Evolutionary conservation across 1,140 invertebrate genomes (phyloP), one percentile per base, ranked within the genome.

Genomic region (Aphaenogaster floridana): DNA sequence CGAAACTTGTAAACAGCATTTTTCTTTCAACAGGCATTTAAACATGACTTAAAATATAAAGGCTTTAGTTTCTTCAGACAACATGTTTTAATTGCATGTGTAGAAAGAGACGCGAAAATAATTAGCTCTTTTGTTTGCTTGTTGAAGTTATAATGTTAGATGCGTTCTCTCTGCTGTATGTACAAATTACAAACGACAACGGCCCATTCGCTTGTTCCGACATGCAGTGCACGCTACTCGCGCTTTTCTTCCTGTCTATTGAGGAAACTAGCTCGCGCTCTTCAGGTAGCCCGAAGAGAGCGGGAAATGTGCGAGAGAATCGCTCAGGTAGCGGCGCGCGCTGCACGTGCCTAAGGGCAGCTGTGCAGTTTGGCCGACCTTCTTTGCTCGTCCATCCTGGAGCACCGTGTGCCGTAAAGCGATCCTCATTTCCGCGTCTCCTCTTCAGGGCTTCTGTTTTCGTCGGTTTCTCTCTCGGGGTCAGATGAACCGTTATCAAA

Each of bases 371-470:
- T 88, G 50, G 39, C n/a, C 57, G 76, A 59, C 42, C 74, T 89
- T 72, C 79, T 76, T 81, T 50, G 52, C 50, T 84, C 21, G 48
- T 17, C 64, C 74, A 69, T 86, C 69, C 87, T 78, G 77, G 57
- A 83, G 66, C 83, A 84, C 63, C 78, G 54, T 45, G 66, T 21
- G 36, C 64, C 83, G 91, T 93, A 93, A 94, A 80, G 28, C 76
- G 93, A 94, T 93, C 92, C 89, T 86, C 79, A 76, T 90, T 94
- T 94, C 93, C 92, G 90, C 64, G 86, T 93, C 88, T 90, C 79
- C 76, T 48, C 57, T 52, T 17, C 21, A 48, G 64, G 63, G 87
- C 90, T 89, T 91, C 86, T 89, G 89, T 87, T 89, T 90, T 91
- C 80, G 36, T 86, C 48, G 28, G 42, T 84, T 76, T 63, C 80